Percentiles rank a stretch among this genome's conserved stretches.
phyloP scores from a whole-genome alignment of 2,113 vertebrate genomes.

The Rhinichthys klamathensis region DNA sequence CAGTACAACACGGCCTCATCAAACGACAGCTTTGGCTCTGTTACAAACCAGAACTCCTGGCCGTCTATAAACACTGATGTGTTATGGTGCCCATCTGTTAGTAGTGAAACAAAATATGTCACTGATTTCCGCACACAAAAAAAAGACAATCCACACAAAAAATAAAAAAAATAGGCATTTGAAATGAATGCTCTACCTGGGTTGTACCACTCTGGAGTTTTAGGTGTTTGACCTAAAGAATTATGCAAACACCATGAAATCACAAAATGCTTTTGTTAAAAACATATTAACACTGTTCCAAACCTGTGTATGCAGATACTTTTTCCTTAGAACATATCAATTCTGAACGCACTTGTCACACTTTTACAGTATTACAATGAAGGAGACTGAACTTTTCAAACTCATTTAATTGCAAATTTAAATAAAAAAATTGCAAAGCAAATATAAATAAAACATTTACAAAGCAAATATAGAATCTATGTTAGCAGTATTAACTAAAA shows the following conservation, averaged over 20 bases:
- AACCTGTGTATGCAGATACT: neutral
- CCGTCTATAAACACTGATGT: slow-evolving; percentile 82
- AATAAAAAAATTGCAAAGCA: neutral
- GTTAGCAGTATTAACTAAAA: neutral
- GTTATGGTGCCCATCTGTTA: slow-evolving; percentile 81
- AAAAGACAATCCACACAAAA: neutral
- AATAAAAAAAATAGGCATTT: too few species aligned
- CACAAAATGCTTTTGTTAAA: neutral
- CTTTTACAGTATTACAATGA: neutral
- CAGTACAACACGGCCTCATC: slow-evolving; percentile 87
- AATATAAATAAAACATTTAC: neutral
- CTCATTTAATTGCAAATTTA: neutral
- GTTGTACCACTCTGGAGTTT: slow-evolving; percentile 89
- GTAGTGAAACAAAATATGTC: slow-evolving; percentile 21
- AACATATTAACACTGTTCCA: neutral
- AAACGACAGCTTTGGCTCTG: slow-evolving; percentile 75
- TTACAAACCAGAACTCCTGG: slow-evolving; percentile 92
- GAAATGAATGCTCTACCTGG: slow-evolving; percentile 77
- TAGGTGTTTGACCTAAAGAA: slow-evolving; percentile 79
- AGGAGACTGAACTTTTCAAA: neutral
- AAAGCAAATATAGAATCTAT: neutral
- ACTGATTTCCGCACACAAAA: neutral
- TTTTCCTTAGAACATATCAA: neutral
- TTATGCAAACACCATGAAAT: slow-evolving; percentile 20
- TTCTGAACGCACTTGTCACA: neutral